Base-by-base conservation (phyloP, 2,113 vertebrate species). In the Psittacula cyanocephala region DNA sequence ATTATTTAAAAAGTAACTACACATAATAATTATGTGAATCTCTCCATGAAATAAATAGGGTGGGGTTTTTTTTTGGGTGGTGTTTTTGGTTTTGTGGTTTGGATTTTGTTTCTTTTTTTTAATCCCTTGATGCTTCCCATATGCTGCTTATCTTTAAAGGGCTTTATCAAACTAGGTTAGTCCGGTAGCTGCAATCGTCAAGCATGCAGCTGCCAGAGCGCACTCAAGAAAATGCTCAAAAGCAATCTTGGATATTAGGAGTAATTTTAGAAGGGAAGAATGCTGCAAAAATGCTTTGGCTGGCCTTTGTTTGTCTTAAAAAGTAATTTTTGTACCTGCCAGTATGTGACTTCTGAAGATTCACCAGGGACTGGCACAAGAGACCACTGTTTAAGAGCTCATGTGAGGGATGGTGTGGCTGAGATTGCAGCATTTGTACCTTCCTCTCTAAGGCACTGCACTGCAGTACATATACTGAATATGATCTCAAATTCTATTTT, bases 391-490 rank as follows among this genome's bases (percentile, higher is more conserved):
- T 93, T 52, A 93, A 37, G 80, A 93, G 92, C 67, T 92, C 52
- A 35, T 87, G 70, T 81, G 92, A 92, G 70, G 70, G 70, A 39
- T 85, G 83, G 93, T 14, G 29, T 95, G 88, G 77, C 89, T 96
- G 92, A 65, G 83, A 85, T 95, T 96, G 95, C 96, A 96, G 95
- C 60, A 88, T 89, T 92, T 92, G 57, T 93, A 81, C 92, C 70
- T 97, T 95, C 81, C 57, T 91, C 74, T 86, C 70, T 28, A 72
- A 92, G 67, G 88, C 91, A 96, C 95, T 96, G 93, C 96, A 97
- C 95, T 97, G 96, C 96, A 96, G 95, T 87, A 93, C 28, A 57
- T 89, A 87, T 49, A 82, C 81, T 31, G 77, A 94, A 72, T 63
- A 44, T 93, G 77, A 91, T 86, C 81, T 96, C 96, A 93, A 90